Conservation (phyloP, 2,797 vertebrate species). For the Protosalanx chinensis region DNA sequence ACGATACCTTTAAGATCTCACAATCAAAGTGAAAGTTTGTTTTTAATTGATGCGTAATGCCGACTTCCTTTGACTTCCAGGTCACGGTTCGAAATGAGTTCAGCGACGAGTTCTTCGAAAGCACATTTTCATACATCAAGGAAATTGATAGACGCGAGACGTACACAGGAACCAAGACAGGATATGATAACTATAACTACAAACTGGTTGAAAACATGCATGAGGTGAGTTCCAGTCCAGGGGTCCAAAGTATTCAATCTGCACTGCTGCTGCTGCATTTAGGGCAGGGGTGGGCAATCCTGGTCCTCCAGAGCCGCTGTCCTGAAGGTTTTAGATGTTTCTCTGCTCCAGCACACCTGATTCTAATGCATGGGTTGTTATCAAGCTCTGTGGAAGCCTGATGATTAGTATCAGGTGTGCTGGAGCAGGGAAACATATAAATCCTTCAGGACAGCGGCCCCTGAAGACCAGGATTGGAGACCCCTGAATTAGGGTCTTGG, state of each 20-base stretch:
- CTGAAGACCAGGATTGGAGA: too few relatives aligned
- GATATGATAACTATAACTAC: conserved; percentile 49
- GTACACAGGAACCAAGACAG: conserved; percentile 42
- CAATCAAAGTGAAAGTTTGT: not conserved
- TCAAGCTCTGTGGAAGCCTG: too few relatives aligned
- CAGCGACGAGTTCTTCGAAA: conserved; percentile 81
- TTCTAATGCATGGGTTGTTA: too few relatives aligned
- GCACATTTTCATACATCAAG: conserved; percentile 84
- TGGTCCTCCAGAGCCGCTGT: too few relatives aligned
- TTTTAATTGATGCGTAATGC: not conserved
- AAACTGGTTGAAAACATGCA: conserved; percentile 13
- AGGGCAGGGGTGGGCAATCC: too few relatives aligned
- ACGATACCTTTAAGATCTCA: not conserved
- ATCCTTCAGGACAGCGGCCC: too few relatives aligned
- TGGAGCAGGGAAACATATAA: too few relatives aligned
- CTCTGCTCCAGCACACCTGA: too few relatives aligned
- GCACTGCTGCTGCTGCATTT: not conserved
- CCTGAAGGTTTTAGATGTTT: too few relatives aligned
- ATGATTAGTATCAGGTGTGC: too few relatives aligned
- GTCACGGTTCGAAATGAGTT: conserved; percentile 84
- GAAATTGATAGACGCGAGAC: conserved; percentile 33
- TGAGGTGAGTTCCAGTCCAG: conserved; percentile 41
- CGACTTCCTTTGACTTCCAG: conserved; percentile 56
- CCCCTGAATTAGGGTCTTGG: not conserved
- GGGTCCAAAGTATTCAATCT: not conserved